A percentile compares a stretch with the other conserved stretches of the same genome.
Evolutionary conservation across 2,797 vertebrate genomes (phyloP).

Genomic region (Leptatherina wallacei): DNA sequence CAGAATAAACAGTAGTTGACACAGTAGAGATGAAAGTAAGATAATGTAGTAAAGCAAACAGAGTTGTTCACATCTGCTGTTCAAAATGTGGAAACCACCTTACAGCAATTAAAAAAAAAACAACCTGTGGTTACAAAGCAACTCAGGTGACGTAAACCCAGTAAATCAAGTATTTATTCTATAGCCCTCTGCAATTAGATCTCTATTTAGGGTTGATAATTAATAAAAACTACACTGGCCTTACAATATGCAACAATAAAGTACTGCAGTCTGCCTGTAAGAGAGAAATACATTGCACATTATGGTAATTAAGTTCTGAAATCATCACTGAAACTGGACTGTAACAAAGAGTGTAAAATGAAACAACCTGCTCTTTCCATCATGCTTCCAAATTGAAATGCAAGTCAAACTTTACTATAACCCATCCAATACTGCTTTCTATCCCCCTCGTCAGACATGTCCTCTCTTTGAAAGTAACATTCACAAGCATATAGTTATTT

Average conservation of each 20-base stretch:
- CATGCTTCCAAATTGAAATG: constrained; percentile 43
- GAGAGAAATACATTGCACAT: constrained; percentile 43
- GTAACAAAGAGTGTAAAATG: background rate
- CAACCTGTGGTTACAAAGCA: constrained; percentile 29
- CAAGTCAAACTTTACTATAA: constrained; percentile 40
- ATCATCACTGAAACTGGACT: constrained; percentile 21
- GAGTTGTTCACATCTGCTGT: constrained; percentile 36
- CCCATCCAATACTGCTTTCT: constrained; percentile 25
- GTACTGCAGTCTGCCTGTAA: constrained; percentile 6
- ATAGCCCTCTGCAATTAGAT: constrained; percentile 44
- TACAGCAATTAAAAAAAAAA: constrained; percentile 37
- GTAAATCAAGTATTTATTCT: constrained; percentile 6
- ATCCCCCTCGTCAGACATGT: constrained; percentile 44
- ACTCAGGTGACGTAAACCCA: constrained; percentile 26
- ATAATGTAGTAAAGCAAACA: constrained; percentile 36
- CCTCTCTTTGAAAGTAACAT: constrained; percentile 73
- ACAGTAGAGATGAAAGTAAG: constrained; percentile 53
- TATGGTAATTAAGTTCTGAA: constrained; percentile 18
- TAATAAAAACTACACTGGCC: constrained; percentile 40
- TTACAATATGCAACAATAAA: constrained; percentile 13
- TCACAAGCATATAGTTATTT: constrained; percentile 65
- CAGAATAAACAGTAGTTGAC: constrained; percentile 54
- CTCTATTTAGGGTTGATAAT: constrained; percentile 17
- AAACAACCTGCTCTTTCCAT: constrained; percentile 23
- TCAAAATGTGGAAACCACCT: constrained; percentile 29